These are phyloP conservation scores for Takifugu rubripes DNA, from an alignment of 2,797 vertebrate species.

Conservation along the genomic window DNA sequence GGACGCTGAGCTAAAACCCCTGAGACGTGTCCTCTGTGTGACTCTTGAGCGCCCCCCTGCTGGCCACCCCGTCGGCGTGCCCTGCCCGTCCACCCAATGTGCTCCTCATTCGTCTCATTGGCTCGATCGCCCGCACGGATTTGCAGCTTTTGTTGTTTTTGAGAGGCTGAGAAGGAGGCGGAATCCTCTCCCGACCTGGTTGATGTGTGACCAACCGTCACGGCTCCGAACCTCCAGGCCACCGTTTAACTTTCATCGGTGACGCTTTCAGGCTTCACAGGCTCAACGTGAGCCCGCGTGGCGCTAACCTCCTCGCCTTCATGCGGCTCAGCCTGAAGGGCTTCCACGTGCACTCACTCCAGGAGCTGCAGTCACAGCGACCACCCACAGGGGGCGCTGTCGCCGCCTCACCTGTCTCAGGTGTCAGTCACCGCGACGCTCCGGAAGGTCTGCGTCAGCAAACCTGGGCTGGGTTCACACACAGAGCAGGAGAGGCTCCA, in stretches of 20 bases:
- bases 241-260: no score
- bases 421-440: not conserved
- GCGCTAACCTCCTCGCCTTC: no score
- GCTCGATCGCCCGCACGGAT: not conserved
- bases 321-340: conserved; percentile 25
- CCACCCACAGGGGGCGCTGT: conserved; percentile 2
- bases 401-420: not conserved
- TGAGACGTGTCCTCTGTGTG: conserved; percentile 38
- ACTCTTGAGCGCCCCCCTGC: conserved; percentile 14
- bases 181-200: no score
- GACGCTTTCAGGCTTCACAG: no score
- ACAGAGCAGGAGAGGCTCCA: no score
- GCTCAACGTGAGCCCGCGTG: no score
- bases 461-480: no score
- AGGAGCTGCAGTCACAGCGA: conserved; percentile 7
- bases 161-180: no score
- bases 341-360: conserved; percentile 26
- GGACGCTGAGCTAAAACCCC: conserved; percentile 5
- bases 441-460: no score
- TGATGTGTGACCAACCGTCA: no score
- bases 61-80: not conserved
- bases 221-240: no score
- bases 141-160: no score
- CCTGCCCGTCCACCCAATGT: not conserved
- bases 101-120: not conserved